Percentiles rank a stretch among this genome's conserved stretches.
These are phyloP conservation scores for Xylophagus ater DNA, from an alignment of 2,888 invertebrate genomes.

Conservation along the genomic window DNA sequence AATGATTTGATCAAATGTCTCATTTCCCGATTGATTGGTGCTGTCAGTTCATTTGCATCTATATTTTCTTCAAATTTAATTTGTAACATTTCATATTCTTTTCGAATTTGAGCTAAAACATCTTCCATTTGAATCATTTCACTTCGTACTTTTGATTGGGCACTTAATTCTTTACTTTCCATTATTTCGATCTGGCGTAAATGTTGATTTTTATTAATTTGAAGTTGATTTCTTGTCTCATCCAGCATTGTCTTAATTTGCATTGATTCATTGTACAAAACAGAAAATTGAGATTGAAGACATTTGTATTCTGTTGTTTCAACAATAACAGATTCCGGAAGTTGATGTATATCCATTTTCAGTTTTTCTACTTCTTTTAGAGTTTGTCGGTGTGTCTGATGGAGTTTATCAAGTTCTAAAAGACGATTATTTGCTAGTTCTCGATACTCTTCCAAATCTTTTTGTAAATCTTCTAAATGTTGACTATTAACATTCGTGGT, in stretches of 20 bases:
- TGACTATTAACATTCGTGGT: constrained; percentile 50
- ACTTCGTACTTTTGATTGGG: constrained; percentile 89
- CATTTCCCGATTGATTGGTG: constrained; percentile 97
- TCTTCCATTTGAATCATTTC: constrained; percentile 96
- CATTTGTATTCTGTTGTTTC: constrained; percentile 98
- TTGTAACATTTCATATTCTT: constrained; percentile 94
- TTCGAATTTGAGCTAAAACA: constrained; percentile 80
- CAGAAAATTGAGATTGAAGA: constrained; percentile 95
- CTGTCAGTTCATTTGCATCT: constrained; percentile 96
- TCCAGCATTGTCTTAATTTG: constrained; percentile 90
- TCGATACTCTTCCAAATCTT: constrained; percentile 85
- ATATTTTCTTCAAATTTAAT: constrained; percentile 97
- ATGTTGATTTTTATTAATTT: constrained; percentile 85
- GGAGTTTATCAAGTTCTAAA: constrained; percentile 86
- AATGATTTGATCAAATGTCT: constrained; percentile 89
- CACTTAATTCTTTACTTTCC: constrained; percentile 94
- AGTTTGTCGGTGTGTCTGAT: constrained; percentile 83
- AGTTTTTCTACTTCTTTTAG: constrained; percentile 91
- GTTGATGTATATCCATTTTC: constrained; percentile 90
- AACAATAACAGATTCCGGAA: constrained; percentile 91
- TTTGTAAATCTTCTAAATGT: constrained; percentile 74
- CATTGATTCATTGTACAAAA: constrained; percentile 94
- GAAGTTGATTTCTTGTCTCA: constrained; percentile 76
- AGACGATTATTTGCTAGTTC: constrained; percentile 87
- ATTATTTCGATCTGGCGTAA: constrained; percentile 94